Evolutionary conservation across 2,797 vertebrate genomes (phyloP), one percentile per base, ranked within the genome.

Genomic region (Acropternis orthonyx): DNA sequence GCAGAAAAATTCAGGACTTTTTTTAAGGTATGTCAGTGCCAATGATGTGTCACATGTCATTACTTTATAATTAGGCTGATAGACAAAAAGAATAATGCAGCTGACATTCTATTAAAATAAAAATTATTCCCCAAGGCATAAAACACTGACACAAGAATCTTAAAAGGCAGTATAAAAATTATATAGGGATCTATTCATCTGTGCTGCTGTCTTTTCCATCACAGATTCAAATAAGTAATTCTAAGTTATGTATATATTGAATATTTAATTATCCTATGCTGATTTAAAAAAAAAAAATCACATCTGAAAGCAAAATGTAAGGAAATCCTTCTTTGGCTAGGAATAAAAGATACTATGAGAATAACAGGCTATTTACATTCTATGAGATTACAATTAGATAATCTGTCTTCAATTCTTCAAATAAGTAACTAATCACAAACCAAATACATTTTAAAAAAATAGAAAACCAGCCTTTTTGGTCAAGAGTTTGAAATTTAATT

Each of bases 51-150:
- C 94, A 76, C 46, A 89, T 91, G 84, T 74, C 94, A 93, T 93
- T 95, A 90, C 77, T 96, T 96, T 91, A 96, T 96, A 97, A 98
- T 97, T 97, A 97, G 93, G 88, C 84, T 95, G 91, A 91, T 69
- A 88, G 82, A 67, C 89, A 92, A 94, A 88, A 91, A 93, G 74
- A 94, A 94, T 88, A 94, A 96, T 85, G 66, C 80, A 89, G 76
- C 55, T 96, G 91, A 90, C 58, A 88, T 88, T 87, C 85, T 88
- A 66, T 94, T 96, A 91, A 89, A 88, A 92, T 67, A 95, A 88
- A 96, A 83, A 95, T 52, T 69, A 90, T 87, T 93, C 84, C 83
- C 56, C 28, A 82, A 92, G 56, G 92, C 93, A 80, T 87, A 86
- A 66, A 93, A 95, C 44, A 88, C 89, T 96, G 85, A 92, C 73